Evolutionary conservation across 2,888 invertebrate species (phyloP), one percentile per base, ranked within the genome.

Genomic region (Hypomecis punctinalis): DNA sequence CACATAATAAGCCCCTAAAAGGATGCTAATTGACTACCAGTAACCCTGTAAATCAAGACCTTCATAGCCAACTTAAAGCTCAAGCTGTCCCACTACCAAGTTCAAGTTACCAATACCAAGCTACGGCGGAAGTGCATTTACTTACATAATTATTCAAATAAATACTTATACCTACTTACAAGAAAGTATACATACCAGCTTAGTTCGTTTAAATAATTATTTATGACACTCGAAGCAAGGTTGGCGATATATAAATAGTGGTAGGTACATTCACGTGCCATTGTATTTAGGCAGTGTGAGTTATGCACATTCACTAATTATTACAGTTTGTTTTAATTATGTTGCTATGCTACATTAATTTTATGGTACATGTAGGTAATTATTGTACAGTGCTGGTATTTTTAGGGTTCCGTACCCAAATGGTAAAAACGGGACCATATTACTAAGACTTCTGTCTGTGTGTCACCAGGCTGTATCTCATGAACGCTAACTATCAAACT

Each of bases 171-270:
- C 57, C 66, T 54, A 61, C 60, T 66, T 58, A 58, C 57, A 56
- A 63, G 63, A 69, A 70, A 58, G 60, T 68, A 57, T 58, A 43
- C 35, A 68, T 54, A 54, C 64, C 59, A 56, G 53, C 53, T 67
- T 66, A 68, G 65, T 61, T 47, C n/a, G 55, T 46, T 35, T 54
- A 46, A 35, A 23, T 67, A 63, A 67, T 69, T 66, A 71, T 71
- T 67, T 73, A 71, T 78, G 73, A 76, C 75, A 72, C 67, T 68
- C 61, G 57, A 52, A 53, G 67, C 79, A 80, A 80, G 80, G 79
- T 75, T 76, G 68, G 65, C 69, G 63, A 61, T 69, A 68, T n/a
- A 64, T 64, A 70, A 66, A 71, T 74, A 70, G 68, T 57, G 67
- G 63, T 66, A 72, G 67, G 63, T 66, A 72, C 76, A 72, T 73